phyloP scores from a whole-genome alignment of 2,797 vertebrate genomes.

The Pangasius krempfi region DNA sequence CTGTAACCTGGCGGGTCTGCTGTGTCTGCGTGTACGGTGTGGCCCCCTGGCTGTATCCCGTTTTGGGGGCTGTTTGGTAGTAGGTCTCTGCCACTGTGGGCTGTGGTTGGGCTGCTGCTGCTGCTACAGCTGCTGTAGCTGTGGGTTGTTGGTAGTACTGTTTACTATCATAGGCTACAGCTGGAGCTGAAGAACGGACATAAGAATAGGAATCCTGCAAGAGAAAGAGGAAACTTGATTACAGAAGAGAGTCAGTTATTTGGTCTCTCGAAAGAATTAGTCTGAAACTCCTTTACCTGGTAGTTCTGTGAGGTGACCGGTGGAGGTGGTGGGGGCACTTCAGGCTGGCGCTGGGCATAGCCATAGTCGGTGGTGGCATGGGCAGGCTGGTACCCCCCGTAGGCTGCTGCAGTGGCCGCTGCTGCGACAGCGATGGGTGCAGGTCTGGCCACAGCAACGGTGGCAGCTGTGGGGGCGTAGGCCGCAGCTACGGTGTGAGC shows the following conservation, averaged over 20 bases:
- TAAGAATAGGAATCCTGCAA: slow-evolving; percentile 94
- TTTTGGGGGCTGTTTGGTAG: slow-evolving; percentile 95
- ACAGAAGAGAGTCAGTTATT: background rate
- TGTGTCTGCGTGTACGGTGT: slow-evolving; percentile 95
- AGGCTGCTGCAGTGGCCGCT: slow-evolving; percentile 89
- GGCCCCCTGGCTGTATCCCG: slow-evolving; percentile 93
- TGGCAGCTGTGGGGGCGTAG: slow-evolving; percentile 91
- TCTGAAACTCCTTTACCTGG: slow-evolving; percentile 77
- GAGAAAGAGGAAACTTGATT: background rate
- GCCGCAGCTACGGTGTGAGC: slow-evolving; percentile 94
- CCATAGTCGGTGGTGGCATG: slow-evolving; percentile 91
- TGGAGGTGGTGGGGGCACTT: slow-evolving; percentile 93
- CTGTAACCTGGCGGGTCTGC: slow-evolving; percentile 95
- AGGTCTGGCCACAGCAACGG: slow-evolving; percentile 90
- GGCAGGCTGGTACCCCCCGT: slow-evolving; percentile 90
- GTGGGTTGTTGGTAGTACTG: slow-evolving; percentile 97
- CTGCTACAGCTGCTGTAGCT: slow-evolving; percentile 85
- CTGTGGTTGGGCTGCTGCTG: slow-evolving; percentile 87
- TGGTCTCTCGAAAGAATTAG: background rate
- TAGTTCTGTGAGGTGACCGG: slow-evolving; percentile 97
- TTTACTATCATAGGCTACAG: slow-evolving; percentile 93
- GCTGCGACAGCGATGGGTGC: slow-evolving; percentile 90
- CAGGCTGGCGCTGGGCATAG: slow-evolving; percentile 92
- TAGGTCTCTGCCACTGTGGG: slow-evolving; percentile 94
- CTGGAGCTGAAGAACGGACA: slow-evolving; percentile 90